Base-by-base conservation (phyloP, 2,888 invertebrate species). In the Plebejus anna region DNA sequence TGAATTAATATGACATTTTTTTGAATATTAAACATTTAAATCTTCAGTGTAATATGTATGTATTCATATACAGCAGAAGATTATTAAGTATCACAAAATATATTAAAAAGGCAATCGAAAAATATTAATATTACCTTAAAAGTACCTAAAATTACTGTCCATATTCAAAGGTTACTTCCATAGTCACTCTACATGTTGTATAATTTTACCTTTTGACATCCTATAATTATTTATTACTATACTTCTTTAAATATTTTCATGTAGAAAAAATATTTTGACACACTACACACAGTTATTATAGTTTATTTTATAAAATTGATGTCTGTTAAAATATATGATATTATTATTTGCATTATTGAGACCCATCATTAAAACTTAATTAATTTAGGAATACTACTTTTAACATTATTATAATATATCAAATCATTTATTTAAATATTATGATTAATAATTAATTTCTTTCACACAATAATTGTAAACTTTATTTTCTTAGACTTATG, bases 91-190 rank as follows among this genome's bases (percentile, higher is more conserved):
- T 51, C 73, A 73, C 51, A 73, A 51, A 47, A 51, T 73, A 51
- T 32, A 55, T 55, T 32, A 16, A 38, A 75, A 42, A 75, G 57
- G 75, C 38, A 61, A 42, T 61, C 38, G 22, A 61, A 42, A 38
- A 61, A 75, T 61, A 75, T 61, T 42, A 42, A 16, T 61, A 75
- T 61, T 59, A 59, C 32, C 36, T 61, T 59, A 38, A 75, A 28
- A 75, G 42, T 59, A 61, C 38, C 59, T 59, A 36, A 75, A 75
- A 55, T 59, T 75, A 75, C 75, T 75, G 75, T 55, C 73, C 73
- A 73, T 16, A 72, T 73, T 51, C 32, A 13, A 28, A 55, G 11
- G 3, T 28, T 61, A 66, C 66, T 66, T 66, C 32, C 66, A 66
- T 36, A 28, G 66, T 22, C 22, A 22, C 22, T 22, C 22, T 22